These are phyloP conservation scores for Harmothoe impar DNA, from an alignment of 2,888 invertebrate species.

Conservation along the genomic window DNA sequence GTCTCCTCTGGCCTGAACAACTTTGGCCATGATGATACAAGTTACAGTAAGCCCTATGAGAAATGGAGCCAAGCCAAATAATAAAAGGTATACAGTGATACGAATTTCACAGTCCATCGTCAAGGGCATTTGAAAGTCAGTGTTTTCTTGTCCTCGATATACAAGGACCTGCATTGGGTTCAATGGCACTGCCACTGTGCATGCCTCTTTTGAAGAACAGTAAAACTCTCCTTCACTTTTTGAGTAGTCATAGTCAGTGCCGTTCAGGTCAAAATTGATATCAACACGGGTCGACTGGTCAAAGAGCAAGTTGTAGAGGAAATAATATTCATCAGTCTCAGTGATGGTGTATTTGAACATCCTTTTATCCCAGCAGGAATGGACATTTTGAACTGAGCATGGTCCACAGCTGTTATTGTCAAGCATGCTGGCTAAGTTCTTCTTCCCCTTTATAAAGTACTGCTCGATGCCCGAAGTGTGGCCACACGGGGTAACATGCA, in stretches of 20 bases:
- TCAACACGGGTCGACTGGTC: neutral
- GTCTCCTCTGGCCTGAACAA: neutral
- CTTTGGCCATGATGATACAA: neutral
- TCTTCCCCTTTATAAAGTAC: neutral
- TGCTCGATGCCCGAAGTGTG: neutral
- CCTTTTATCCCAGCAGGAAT: neutral
- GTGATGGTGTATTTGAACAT: neutral
- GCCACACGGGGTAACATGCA: neutral
- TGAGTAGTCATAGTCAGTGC: neutral
- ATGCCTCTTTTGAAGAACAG: neutral
- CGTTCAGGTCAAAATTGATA: neutral
- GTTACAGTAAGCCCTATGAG: neutral
- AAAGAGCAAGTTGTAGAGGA: neutral
- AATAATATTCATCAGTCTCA: neutral
- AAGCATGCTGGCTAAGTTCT: neutral
- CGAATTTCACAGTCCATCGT: neutral
- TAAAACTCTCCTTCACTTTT: neutral
- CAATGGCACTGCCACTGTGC: neutral
- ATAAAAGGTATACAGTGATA: neutral
- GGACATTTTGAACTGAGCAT: no score
- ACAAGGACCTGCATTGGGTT: neutral
- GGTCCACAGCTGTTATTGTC: no score
- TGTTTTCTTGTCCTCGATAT: neutral
- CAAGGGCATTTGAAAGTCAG: neutral
- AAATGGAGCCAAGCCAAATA: neutral